Evolutionary conservation across 2,888 invertebrate genomes (phyloP).

Genomic region (Dichetophora obliterata): DNA sequence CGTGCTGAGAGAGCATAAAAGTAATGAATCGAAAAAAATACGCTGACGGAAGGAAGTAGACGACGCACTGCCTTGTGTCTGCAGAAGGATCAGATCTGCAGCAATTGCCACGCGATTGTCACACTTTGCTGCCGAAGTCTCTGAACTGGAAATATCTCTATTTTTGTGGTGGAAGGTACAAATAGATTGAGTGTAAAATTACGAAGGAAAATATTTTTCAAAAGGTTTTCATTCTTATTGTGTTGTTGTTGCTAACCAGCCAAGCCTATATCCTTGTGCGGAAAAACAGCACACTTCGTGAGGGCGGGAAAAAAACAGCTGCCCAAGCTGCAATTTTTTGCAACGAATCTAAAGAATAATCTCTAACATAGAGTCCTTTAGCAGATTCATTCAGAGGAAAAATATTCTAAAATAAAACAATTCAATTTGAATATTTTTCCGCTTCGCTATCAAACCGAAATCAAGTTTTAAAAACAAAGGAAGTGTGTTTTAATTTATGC

Average conservation of each 20-base stretch:
- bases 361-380: background rate
- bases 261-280: background rate
- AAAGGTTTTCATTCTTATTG: background rate
- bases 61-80: conserved; percentile 6
- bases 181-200: background rate
- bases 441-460: too few species aligned
- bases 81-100: conserved; percentile 44
- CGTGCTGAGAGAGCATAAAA: conserved; percentile 16
- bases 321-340: conserved; percentile 1
- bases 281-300: too few species aligned
- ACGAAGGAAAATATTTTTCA: background rate
- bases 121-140: conserved; percentile 49
- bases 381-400: too few species aligned
- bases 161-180: background rate
- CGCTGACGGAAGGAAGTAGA: conserved; percentile 18
- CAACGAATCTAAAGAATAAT: too few species aligned
- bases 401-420: too few species aligned
- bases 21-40: conserved; percentile 23
- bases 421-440: too few species aligned
- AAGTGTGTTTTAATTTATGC: too few species aligned
- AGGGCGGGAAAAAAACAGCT: conserved; percentile 16
- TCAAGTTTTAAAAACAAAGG: too few species aligned
- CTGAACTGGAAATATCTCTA: conserved; percentile 26
- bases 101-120: conserved; percentile 56
- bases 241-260: background rate